Evolutionary conservation across 2,113 vertebrate genomes (phyloP), one percentile per base, ranked within the genome.

Genomic region (Eretmochelys imbricata): DNA sequence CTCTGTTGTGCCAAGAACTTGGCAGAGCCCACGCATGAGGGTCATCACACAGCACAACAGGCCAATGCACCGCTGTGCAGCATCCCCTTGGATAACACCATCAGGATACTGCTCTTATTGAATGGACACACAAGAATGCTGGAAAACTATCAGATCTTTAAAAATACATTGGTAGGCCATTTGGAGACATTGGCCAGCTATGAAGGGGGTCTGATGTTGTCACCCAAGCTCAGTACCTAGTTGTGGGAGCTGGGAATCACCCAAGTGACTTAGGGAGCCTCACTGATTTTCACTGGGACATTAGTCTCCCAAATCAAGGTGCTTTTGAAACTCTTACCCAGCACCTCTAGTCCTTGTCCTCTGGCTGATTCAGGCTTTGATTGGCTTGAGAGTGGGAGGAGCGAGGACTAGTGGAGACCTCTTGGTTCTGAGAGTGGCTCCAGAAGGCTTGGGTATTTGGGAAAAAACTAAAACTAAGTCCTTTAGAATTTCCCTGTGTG

Each of bases 151-250:
- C 65, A 84, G 55, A 8, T 10, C 12, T 79, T 85, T 14, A 93
- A 96, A 38, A 69, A 72, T 62, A 62, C 29, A 35, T 62, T 16
- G 6, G 59, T 31, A 62, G 59, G 29, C 59, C 59, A 59, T 62
- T 62, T 62, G 59, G 19, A 38, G 35, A 35, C 38, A 46, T 24
- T 76, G 38, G 69, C 38, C 69, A 75, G 12, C 19, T n/a, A 42
- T 38, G 38, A 75, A 42, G 72, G 5, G 38, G 10, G 19, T 46
- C 22, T 3, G 22, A 46, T 10, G 72, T 76, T 42, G 38, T 24
- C 38, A 76, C 19, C 97, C 91, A 88, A 82, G 89, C 53, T 12
- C 95, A 92, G 57, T 95, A 95, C 93, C 95, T 93, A 93, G 80
- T 6, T 91, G 27, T 89, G 91, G 94, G 49, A 65, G 88, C 82